Base-by-base conservation (phyloP, 2,888 invertebrate genomes). In the Thumatha senex region DNA sequence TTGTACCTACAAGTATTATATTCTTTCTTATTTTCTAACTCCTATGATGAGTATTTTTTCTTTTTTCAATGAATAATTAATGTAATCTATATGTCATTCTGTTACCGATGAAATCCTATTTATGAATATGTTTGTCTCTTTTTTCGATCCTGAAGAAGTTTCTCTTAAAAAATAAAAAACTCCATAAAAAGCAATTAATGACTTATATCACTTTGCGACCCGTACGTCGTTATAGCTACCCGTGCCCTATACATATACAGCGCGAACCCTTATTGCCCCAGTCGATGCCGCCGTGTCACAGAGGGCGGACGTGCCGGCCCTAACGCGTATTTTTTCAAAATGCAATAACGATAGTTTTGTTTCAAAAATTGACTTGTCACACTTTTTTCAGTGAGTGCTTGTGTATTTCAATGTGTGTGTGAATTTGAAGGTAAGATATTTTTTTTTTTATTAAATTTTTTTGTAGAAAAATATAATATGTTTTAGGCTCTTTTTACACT, bases 271-370 rank as follows among this genome's bases (percentile, higher is more conserved):
- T 18, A 51, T 15, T 14, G 41, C 48, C 35, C 65, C 70, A 78
- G 77, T 78, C 78, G 76, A 72, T 70, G 47, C 56, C 48, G n/a
- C 38, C 11, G 40, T 56, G 14, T 46, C 48, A 52, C 0, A 8
- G 46, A 46, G 63, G 54, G 33, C 49, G 58, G 58, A 51, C 69
- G 72, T 45, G 2, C 7, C 48, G 39, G 35, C 44, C 18, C 42
- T 15, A 8, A 5, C 44, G 42, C 53, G 51, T 34, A 13, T 1
- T 7, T 8, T 13, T 10, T 4, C 36, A 51, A 48, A 24, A 50
- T 48, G 40, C 14, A 8, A 35, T 42, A 52, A 40, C 52, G 47
- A 44, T 34, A 48, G 5, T 34, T 40, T 36, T 44, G 36, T 31
- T 24, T 18, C 33, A 40, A 40, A 33, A 47, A 24, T 11, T 34